Base-by-base conservation (phyloP, 2,113 vertebrate species). In the Corythornis cristatus region DNA sequence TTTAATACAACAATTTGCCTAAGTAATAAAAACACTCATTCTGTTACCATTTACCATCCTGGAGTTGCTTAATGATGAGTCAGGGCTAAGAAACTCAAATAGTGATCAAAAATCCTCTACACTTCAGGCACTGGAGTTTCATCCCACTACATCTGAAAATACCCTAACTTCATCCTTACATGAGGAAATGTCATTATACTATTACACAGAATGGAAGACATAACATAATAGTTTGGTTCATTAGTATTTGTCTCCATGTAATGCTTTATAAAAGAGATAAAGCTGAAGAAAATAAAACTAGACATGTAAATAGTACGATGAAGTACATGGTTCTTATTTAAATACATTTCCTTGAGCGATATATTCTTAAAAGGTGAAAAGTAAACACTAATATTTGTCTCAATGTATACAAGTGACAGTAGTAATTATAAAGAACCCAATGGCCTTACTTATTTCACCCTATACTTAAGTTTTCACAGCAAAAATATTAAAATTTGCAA, bases 401-500 rank as follows among this genome's bases (percentile, higher is more conserved):
- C 61, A 84, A n/a, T 88, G 83, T 95, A 94, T 87, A 97, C 97
- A 97, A 95, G 42, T 72, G 71, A 65, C 15, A 45, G 54, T 48
- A 85, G 61, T 33, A 76, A 87, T 31, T 75, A 54, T 60, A 93
- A 93, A 92, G 75, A 95, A 83, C 58, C 57, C n/a, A 6, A 84
- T 21, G n/a, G 50, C 61, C 73, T 84, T 65, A 67, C 20, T 75
- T 86, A n/a, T 85, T 84, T 90, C 67, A 61, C 87, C 64, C 56
- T 51, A 60, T 83, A 60, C 92, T 72, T 92, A 82, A 64, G 56
- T 92, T 82, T 82, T 95, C 60, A 94, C 77, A 97, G 87, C 77
- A 93, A 93, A 96, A 96, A 86, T 89, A 93, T 61, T 58, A 95
- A 95, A 94, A 93, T 83, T 22, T 83, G 78, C 94, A 83, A 18